Percentiles rank a stretch among this genome's conserved stretches.
phyloP scores from a whole-genome alignment of 2,888 invertebrate species.

The Dyspetes luteomarginatus region DNA sequence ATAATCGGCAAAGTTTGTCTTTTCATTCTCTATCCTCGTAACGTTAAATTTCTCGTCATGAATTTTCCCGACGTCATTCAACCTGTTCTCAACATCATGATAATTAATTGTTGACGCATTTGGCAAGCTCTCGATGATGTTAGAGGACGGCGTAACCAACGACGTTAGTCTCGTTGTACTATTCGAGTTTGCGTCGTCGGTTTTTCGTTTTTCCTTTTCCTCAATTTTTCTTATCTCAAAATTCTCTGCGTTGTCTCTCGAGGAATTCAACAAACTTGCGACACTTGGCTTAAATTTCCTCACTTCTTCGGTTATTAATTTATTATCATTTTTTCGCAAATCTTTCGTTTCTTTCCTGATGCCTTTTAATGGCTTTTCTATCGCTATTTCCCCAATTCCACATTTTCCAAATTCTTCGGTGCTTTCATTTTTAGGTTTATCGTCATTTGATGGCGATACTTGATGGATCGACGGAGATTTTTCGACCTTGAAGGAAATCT shows the following conservation, averaged over 20 bases:
- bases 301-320: slow-evolving; percentile 9
- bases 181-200: background rate
- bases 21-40: slow-evolving; percentile 11
- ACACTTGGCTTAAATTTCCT: slow-evolving; percentile 30
- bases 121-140: slow-evolving; percentile 69
- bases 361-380: slow-evolving; percentile 14
- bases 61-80: slow-evolving; percentile 16
- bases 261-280: slow-evolving; percentile 9
- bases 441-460: background rate
- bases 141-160: slow-evolving; percentile 21
- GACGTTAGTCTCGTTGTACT: slow-evolving; percentile 7
- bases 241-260: slow-evolving; percentile 7
- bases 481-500: background rate
- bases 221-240: slow-evolving; percentile 29
- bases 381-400: background rate
- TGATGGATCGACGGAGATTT: background rate
- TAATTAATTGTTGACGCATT: slow-evolving; percentile 75
- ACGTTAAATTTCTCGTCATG: slow-evolving; percentile 9
- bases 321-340: background rate
- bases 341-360: slow-evolving; percentile 37
- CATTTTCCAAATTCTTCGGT: background rate
- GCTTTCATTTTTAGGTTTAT: background rate
- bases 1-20: background rate
- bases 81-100: slow-evolving; percentile 10
- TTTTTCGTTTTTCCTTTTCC: slow-evolving; percentile 21